Evolutionary conservation across 37 sponge, comb jelly and placozoan species (phyloP), one percentile per base, ranked within the genome.

Genomic region (Cliona cf. orientalis): DNA sequence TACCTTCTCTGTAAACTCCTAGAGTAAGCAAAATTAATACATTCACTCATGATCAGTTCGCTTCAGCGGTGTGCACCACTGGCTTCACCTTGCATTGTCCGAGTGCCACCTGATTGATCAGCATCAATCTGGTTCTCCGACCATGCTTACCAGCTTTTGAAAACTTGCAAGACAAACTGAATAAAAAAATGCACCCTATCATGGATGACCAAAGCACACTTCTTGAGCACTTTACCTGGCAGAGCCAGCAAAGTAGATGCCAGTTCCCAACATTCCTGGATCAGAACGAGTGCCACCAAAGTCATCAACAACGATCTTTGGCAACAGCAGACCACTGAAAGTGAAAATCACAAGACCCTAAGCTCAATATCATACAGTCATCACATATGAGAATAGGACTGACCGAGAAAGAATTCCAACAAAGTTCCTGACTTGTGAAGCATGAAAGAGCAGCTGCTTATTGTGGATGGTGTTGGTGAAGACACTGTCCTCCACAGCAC

Each of bases 301-400:
- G 53, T 96, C 95, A 69, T 89, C 82, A 61, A 93, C 99, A 22
- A 98, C 94, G 23, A 97, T 91, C 84, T 97, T 97, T 22, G 97
- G 97, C 72, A 97, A 34, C 63, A 97, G 79, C 40, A 97, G 83
- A 37, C 97, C 97, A 33, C 97, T 97, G 79, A 14, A 29, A 5
- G 6, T 35, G 79, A 14, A 29, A 5, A 9, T 35, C 32, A 35
- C 14, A 40, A 35, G 40, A 29, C 37, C 4, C 38, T 32, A 67
- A 67, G 7, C 4, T 39, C 36, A 61, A n/a, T 25, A 61, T 5
- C 12, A 6, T 22, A 61, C 7, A 6, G 26, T 25, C 26, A 7
- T 46, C 22, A 61, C 26, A 25, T 6, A 25, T n/a, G 63, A 25
- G 22, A n/a, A 25, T 6, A 22, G n/a, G 22, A 41, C 58, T 57